Evolutionary conservation across 2,797 vertebrate genomes (phyloP), one percentile per base, ranked within the genome.

Genomic region (Apogon talboti): DNA sequence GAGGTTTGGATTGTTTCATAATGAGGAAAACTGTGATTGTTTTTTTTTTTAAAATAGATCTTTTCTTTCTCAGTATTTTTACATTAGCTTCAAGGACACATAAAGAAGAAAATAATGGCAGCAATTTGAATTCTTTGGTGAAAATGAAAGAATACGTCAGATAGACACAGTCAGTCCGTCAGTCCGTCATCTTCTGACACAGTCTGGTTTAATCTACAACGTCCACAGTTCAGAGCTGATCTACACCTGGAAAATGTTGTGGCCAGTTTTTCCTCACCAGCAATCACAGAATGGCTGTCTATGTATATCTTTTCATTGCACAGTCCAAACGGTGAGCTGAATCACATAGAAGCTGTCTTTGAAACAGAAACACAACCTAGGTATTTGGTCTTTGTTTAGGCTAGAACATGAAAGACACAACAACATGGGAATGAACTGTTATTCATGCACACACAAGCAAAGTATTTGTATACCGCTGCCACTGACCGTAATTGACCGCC

Each of bases 361-460:
- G 48, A 82, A 86, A 84, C 41, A 46, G 76, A 71, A 80, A 78
- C 66, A 70, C 37, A 78, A 84, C 72, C 79, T 72, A 56, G 64
- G 71, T 70, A 87, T 83, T 89, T 84, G 66, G 66, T 74, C 81
- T 86, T 74, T 62, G 90, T 89, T 90, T 92, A 88, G 89, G 87
- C 90, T 88, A 42, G 71, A 61, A 85, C 82, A 87, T 80, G 70
- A 88, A 91, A 91, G 87, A 89, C 85, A 86, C 81, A 90, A 90
- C 83, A 86, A 83, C 81, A 87, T 46, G 52, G 66, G 64, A 56
- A 84, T 79, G 81, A 91, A 91, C 79, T 81, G 81, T 75, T 65
- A 87, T 90, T 86, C 83, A 83, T 82, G 68, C 71, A 82, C 33
- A 54, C 84, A 84, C 67, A 74, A 68, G 75, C 77, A 79, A 85